These are phyloP conservation scores for Sisyra nigra DNA, from an alignment of 2,888 invertebrate species.

Conservation along the genomic window DNA sequence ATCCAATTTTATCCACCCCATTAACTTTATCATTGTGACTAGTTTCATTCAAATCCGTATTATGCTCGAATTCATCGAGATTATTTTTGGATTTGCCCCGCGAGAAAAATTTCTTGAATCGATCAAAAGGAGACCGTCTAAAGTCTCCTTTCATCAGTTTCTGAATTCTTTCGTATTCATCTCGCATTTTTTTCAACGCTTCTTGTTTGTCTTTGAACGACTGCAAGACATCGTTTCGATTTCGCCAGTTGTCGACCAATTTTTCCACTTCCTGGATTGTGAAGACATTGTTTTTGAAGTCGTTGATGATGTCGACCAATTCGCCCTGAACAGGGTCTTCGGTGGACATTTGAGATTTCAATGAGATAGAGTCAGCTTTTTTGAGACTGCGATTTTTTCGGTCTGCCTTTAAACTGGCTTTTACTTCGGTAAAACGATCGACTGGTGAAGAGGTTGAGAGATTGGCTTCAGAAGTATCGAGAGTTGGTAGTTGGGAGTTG, in stretches of 20 bases:
- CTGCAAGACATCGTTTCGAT: constrained; percentile 72
- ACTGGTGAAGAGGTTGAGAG: not conserved
- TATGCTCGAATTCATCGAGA: constrained; percentile 9
- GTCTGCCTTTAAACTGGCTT: not conserved
- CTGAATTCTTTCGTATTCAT: constrained; percentile 70
- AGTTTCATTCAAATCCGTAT: constrained; percentile 1
- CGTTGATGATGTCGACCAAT: constrained; percentile 70
- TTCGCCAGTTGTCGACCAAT: constrained; percentile 73
- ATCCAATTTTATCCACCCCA: not conserved
- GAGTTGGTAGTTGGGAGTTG: not conserved
- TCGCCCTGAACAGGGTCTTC: constrained; percentile 53
- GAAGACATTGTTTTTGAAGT: constrained; percentile 78
- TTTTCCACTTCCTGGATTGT: constrained; percentile 73
- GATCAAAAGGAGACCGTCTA: constrained; percentile 63
- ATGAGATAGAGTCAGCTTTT: not conserved
- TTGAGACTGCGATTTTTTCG: not conserved
- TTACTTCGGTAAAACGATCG: constrained; percentile 3
- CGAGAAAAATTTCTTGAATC: constrained; percentile 57
- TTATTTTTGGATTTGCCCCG: constrained; percentile 39
- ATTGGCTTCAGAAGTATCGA: not conserved
- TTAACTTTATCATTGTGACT: too few species aligned
- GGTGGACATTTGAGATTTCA: constrained; percentile 13
- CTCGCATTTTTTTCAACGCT: constrained; percentile 61
- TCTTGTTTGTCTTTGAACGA: constrained; percentile 74
- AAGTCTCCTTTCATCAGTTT: constrained; percentile 46